Percentiles rank a stretch among this genome's conserved stretches.
These are phyloP conservation scores for Sebastes minor DNA, from an alignment of 2,797 vertebrate genomes.

Conservation along the genomic window DNA sequence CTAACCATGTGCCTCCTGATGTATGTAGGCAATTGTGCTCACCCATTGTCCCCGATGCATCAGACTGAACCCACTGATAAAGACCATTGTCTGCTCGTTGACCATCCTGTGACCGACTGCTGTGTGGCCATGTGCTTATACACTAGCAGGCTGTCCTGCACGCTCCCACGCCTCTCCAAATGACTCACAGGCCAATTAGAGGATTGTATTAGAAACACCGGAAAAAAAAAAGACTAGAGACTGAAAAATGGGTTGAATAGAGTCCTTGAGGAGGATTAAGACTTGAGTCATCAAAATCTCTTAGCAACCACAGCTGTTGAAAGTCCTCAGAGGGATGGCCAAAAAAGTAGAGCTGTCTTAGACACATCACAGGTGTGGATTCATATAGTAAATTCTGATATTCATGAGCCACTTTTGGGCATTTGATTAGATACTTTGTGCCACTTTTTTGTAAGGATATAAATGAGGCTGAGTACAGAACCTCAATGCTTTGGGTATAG, in stretches of 20 bases:
- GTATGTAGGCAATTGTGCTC: constrained; percentile 9
- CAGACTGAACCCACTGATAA: constrained; percentile 40
- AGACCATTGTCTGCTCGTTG: constrained; percentile 52
- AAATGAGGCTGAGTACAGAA: neutral
- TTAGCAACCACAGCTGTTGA: constrained; percentile 9
- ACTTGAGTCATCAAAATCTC: constrained; percentile 16
- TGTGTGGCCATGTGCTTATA: constrained; percentile 5
- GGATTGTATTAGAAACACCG: neutral
- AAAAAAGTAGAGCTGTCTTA: neutral
- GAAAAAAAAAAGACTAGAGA: too few species aligned
- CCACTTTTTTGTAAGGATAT: neutral
- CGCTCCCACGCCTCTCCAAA: neutral
- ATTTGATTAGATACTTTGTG: neutral
- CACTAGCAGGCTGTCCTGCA: neutral
- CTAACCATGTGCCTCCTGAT: constrained; percentile 11
- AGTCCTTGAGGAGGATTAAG: constrained; percentile 17
- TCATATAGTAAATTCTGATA: neutral
- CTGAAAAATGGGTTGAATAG: neutral
- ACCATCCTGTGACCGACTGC: constrained; percentile 42
- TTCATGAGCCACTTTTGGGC: neutral
- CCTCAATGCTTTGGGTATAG: neutral
- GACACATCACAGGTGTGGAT: neutral
- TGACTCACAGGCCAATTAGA: neutral
- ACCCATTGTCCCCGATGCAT: constrained; percentile 47
- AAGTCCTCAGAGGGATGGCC: neutral